Conservation (phyloP, 2,113 vertebrate genomes). For the Hepsetus odoe region DNA sequence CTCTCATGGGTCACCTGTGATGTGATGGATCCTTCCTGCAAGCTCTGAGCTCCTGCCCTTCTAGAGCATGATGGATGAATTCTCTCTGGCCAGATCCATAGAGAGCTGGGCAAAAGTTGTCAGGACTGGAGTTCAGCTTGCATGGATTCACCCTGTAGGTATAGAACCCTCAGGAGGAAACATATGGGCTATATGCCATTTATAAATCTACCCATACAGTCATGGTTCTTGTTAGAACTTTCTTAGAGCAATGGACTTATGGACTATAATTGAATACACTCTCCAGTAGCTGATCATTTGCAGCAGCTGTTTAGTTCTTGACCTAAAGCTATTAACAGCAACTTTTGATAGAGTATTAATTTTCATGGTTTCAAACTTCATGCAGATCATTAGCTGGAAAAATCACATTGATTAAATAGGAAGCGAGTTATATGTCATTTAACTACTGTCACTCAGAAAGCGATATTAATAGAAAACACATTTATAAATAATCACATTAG, state of each 20-base stretch:
- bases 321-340: too few relatives aligned
- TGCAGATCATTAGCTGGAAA: too few relatives aligned
- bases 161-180: constrained; percentile 24
- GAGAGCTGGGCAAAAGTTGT: constrained; percentile 22
- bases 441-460: too few relatives aligned
- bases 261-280: background rate
- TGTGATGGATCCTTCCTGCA: constrained; percentile 12
- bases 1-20: constrained; percentile 14
- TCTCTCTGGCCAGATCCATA: constrained; percentile 26
- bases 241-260: background rate
- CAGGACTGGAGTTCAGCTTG: constrained; percentile 14
- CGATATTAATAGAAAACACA: too few relatives aligned
- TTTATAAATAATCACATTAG: too few relatives aligned
- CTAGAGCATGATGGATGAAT: constrained; percentile 41
- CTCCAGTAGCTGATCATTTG: background rate
- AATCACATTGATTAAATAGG: too few relatives aligned
- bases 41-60: background rate
- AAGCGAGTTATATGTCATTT: too few relatives aligned
- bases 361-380: too few relatives aligned
- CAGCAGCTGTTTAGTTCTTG: background rate
- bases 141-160: constrained; percentile 23
- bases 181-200: background rate
- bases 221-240: background rate
- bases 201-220: background rate
- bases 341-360: too few relatives aligned